Evolutionary conservation across 2,113 vertebrate genomes (phyloP).

Genomic region (Pipra filicauda): DNA sequence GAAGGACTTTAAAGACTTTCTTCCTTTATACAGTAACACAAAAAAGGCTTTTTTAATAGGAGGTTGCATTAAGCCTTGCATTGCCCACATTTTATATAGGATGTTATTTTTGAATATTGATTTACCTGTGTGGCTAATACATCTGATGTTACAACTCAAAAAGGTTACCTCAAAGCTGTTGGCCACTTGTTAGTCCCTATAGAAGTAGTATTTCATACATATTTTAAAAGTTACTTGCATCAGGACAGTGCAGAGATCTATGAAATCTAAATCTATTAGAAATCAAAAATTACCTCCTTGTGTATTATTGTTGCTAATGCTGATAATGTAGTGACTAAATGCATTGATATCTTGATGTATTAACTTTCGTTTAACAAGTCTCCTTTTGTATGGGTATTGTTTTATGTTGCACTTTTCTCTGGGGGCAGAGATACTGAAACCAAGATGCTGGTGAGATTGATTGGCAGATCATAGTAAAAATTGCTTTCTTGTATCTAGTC

Average conservation of each 20-base stretch:
- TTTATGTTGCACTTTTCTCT: not conserved
- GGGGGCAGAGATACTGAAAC: not conserved
- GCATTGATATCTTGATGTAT: not conserved
- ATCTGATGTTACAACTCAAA: not conserved
- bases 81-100: not conserved
- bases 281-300: not conserved
- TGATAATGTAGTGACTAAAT: not conserved
- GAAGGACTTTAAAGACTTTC: not conserved
- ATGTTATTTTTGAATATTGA: not conserved
- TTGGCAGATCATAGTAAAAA: not conserved
- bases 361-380: not conserved
- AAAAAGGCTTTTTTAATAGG: not conserved
- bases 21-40: not conserved
- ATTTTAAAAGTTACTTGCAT: not conserved
- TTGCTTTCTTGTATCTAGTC: not conserved
- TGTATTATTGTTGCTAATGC: not conserved
- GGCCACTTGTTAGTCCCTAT: not conserved
- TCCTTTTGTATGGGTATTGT: not conserved
- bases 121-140: not conserved
- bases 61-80: not conserved
- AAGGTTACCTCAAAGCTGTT: not conserved
- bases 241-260: not conserved
- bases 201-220: not conserved
- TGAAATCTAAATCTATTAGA: not conserved
- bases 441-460: not conserved